These are phyloP conservation scores for Bemisia tabaci DNA, from an alignment of 1,140 invertebrate genomes.

Conservation along the genomic window DNA sequence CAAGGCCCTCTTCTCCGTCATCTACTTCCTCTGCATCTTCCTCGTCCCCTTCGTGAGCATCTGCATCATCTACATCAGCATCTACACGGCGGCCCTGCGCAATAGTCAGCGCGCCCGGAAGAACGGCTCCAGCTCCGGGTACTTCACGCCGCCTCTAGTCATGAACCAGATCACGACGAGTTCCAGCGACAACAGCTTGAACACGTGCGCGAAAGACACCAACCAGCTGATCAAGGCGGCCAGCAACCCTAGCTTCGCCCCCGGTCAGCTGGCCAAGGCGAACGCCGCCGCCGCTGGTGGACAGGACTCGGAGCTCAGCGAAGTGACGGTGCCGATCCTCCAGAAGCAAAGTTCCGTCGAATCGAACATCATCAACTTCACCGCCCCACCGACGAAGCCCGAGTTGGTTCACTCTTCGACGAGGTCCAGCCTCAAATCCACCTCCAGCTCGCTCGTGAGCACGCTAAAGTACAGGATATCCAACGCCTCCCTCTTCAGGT, in stretches of 20 bases:
- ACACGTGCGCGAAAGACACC: not conserved
- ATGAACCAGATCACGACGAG: conserved; percentile 1
- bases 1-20: conserved; percentile 17
- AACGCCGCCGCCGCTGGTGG: conserved; percentile 22
- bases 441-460: conserved; percentile 38
- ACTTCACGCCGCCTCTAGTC: conserved; percentile 1
- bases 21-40: conserved; percentile 27
- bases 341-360: not conserved
- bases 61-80: conserved; percentile 38
- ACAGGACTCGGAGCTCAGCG: conserved; percentile 19
- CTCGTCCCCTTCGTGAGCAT: conserved; percentile 34
- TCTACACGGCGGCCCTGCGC: conserved; percentile 35
- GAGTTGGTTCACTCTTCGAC: conserved; percentile 15
- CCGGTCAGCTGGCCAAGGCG: not conserved
- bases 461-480: conserved; percentile 58
- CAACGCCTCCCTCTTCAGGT: conserved; percentile 67
- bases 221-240: not conserved
- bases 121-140: conserved; percentile 30
- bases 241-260: not conserved
- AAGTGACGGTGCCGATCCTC: conserved; percentile 5
- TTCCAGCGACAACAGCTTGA: not conserved
- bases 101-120: conserved; percentile 37
- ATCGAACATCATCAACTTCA: not conserved
- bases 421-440: conserved; percentile 19
- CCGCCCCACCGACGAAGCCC: conserved; percentile 3